Evolutionary conservation across 2,888 invertebrate genomes (phyloP).

Genomic region (Cenopis cana): DNA sequence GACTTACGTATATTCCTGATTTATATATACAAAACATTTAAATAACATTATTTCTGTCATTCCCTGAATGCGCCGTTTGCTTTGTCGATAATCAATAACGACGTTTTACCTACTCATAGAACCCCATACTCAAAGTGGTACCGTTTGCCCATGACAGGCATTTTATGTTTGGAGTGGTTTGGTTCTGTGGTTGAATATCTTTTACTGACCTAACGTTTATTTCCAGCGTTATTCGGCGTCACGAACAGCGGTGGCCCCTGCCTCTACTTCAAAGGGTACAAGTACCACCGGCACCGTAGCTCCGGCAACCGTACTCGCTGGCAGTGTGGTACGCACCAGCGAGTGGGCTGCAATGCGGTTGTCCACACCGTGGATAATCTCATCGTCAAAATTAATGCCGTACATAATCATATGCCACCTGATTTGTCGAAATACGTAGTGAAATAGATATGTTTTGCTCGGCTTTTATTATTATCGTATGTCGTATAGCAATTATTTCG

Average conservation of each 20-base stretch:
- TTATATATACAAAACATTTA: neutral
- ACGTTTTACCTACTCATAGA: neutral
- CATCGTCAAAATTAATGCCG: constrained; percentile 45
- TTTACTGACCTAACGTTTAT: neutral
- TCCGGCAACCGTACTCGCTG: constrained; percentile 4
- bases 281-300: constrained; percentile 2
- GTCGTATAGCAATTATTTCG: too few relatives aligned
- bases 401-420: constrained; percentile 45
- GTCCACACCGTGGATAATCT: constrained; percentile 47
- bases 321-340: constrained; percentile 22
- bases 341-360: constrained; percentile 40
- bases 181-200: neutral
- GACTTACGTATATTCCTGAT: neutral
- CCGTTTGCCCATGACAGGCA: neutral
- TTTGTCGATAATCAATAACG: neutral
- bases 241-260: constrained; percentile 15
- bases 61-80: neutral
- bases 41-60: neutral
- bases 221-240: neutral
- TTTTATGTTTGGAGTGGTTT: neutral
- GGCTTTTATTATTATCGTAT: too few relatives aligned
- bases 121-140: neutral
- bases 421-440: neutral
- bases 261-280: constrained; percentile 15
- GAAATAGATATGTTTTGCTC: too few relatives aligned